These are phyloP conservation scores for Drosophila nigricruria DNA, from an alignment of 2,888 invertebrate genomes.

Conservation along the genomic window DNA sequence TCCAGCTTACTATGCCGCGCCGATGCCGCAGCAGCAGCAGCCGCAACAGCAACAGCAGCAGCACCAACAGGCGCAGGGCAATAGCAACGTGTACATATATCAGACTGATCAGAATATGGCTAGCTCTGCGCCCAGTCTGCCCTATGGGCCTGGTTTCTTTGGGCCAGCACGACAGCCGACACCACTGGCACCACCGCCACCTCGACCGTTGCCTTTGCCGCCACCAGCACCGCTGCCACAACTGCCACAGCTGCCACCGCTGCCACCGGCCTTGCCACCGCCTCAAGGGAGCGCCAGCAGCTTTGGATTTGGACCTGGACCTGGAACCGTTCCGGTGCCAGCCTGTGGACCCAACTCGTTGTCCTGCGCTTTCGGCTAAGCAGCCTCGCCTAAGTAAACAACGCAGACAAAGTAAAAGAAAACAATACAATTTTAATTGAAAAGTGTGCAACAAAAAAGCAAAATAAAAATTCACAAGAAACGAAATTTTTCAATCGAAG, in stretches of 20 bases:
- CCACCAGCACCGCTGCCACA: conserved; percentile 11
- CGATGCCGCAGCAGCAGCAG: conserved; percentile 44
- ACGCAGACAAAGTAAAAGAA: conserved; percentile 83
- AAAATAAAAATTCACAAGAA: conserved; percentile 42
- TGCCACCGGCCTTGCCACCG: conserved; percentile 28
- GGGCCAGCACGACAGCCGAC: conserved; percentile 35
- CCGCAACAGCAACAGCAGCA: conserved; percentile 42
- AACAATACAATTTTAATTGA: conserved; percentile 86
- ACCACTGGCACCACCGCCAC: conserved; percentile 28
- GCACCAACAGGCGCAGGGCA: conserved; percentile 70
- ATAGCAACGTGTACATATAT: conserved; percentile 73
- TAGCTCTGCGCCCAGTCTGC: conserved; percentile 23
- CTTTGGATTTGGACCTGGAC: conserved; percentile 48
- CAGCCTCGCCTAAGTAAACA: conserved; percentile 83
- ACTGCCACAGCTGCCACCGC: conserved; percentile 22
- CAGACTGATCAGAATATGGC: conserved; percentile 69
- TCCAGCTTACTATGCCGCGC: conserved; percentile 46
- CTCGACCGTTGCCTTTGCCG: conserved; percentile 22
- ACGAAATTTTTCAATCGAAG: neutral
- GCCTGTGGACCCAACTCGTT: conserved; percentile 36
- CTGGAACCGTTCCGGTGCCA: conserved; percentile 9
- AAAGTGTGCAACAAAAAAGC: conserved; percentile 69
- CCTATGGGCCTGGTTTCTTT: conserved; percentile 51
- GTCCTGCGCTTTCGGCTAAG: conserved; percentile 57
- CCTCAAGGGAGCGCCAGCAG: conserved; percentile 48